These are phyloP conservation scores for Craniophora ligustri DNA, from an alignment of 2,888 invertebrate species.

Conservation along the genomic window DNA sequence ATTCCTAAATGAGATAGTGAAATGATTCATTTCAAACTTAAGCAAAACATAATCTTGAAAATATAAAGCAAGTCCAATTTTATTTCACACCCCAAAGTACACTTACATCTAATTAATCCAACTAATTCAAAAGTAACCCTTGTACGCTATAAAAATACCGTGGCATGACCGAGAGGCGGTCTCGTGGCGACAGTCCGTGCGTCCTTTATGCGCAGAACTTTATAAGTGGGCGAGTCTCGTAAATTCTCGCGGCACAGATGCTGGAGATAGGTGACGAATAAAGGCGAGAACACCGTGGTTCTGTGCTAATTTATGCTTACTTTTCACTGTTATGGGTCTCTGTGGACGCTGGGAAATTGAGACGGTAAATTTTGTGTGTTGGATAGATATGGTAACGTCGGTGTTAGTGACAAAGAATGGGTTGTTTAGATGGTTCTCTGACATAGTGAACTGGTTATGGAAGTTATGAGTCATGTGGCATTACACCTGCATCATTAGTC, in stretches of 20 bases:
- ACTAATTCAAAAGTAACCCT: slow-evolving; percentile 21
- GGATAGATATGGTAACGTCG: slow-evolving; percentile 1
- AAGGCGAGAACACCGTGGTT: slow-evolving; percentile 44
- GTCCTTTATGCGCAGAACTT: slow-evolving; percentile 58
- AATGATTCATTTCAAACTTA: too few relatives aligned
- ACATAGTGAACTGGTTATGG: too few relatives aligned
- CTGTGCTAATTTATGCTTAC: slow-evolving; percentile 54
- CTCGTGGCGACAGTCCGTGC: slow-evolving; percentile 46
- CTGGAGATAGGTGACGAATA: slow-evolving; percentile 68
- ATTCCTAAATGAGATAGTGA: too few relatives aligned
- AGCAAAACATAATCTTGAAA: too few relatives aligned
- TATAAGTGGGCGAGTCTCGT: slow-evolving; percentile 62
- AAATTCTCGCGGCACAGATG: slow-evolving; percentile 67
- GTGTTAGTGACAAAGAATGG: slow-evolving; percentile 9
- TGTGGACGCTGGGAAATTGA: slow-evolving; percentile 34
- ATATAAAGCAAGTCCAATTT: neutral
- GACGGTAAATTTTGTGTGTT: slow-evolving; percentile 39
- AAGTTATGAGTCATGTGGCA: too few relatives aligned
- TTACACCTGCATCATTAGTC: too few relatives aligned
- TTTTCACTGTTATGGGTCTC: slow-evolving; percentile 45
- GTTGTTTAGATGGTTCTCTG: neutral
- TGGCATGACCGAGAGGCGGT: slow-evolving; percentile 43
- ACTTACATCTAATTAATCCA: slow-evolving; percentile 37
- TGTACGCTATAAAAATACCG: slow-evolving; percentile 30
- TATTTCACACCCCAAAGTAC: neutral